Evolutionary conservation across 2,113 vertebrate species (phyloP).

Genomic region (Epinephelus cyanopodus): DNA sequence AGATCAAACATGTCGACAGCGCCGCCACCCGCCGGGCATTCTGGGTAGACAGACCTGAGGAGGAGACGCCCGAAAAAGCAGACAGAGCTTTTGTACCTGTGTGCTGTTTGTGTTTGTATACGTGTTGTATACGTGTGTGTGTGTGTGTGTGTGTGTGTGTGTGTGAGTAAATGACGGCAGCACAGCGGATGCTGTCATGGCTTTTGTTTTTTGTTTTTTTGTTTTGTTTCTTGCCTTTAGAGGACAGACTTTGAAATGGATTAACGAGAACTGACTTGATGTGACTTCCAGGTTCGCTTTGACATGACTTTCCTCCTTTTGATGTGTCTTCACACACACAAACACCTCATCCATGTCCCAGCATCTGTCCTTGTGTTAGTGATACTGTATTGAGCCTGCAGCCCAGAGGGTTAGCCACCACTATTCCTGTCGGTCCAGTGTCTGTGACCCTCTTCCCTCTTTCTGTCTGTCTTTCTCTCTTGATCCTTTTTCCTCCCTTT

Average conservation of each 20-base stretch:
- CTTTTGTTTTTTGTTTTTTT: slow-evolving; percentile 57
- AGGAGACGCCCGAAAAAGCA: slow-evolving; percentile 62
- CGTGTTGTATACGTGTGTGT: slow-evolving; percentile 32
- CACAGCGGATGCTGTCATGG: slow-evolving; percentile 38
- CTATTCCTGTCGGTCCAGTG: slow-evolving; percentile 25
- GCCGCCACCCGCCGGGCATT: slow-evolving; percentile 56
- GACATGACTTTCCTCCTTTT: slow-evolving; percentile 62
- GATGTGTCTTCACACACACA: slow-evolving; percentile 52
- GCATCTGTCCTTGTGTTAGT: slow-evolving; percentile 61
- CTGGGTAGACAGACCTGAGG: slow-evolving; percentile 74
- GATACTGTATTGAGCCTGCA: slow-evolving; percentile 41
- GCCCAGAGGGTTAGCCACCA: slow-evolving; percentile 29
- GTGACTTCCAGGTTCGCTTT: slow-evolving; percentile 70
- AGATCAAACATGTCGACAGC: slow-evolving; percentile 74
- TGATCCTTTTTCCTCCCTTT: not conserved
- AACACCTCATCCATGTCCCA: slow-evolving; percentile 39
- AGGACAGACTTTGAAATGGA: slow-evolving; percentile 73
- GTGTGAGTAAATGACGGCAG: slow-evolving; percentile 49
- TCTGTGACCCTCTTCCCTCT: not conserved
- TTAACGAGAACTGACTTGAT: slow-evolving; percentile 67
- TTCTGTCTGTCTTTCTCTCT: not conserved
- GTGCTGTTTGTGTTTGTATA: slow-evolving; percentile 16
- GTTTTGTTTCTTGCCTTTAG: slow-evolving; percentile 44
- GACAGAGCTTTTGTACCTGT: slow-evolving; percentile 51
- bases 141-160: not conserved